phyloP scores from a whole-genome alignment of 2,888 invertebrate genomes.

The Apamea anceps region DNA sequence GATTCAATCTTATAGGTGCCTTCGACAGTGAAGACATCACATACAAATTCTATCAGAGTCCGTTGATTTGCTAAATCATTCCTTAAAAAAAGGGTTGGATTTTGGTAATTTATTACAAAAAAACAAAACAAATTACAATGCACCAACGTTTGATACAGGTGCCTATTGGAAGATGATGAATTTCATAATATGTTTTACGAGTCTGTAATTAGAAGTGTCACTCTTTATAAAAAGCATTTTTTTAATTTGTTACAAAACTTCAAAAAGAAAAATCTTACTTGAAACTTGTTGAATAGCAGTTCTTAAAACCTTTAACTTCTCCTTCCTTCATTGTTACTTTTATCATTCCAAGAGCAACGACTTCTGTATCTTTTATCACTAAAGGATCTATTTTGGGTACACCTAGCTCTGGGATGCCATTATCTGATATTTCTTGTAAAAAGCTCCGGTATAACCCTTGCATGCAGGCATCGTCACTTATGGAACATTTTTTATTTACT shows the following conservation, averaged over 20 bases:
- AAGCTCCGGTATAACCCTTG: neutral
- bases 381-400: conserved; percentile 50
- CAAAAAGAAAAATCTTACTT: conserved; percentile 42
- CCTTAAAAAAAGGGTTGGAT: conserved; percentile 21
- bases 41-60: conserved; percentile 13
- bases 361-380: conserved; percentile 5
- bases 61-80: conserved; percentile 1
- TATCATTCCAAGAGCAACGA: conserved; percentile 38
- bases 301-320: conserved; percentile 46
- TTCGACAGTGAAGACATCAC: conserved; percentile 33
- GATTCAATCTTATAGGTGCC: conserved; percentile 42
- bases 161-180: neutral
- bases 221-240: neutral
- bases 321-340: conserved; percentile 32
- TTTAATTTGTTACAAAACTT: neutral
- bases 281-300: conserved; percentile 19
- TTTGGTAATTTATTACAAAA: too few species aligned
- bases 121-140: neutral
- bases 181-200: neutral
- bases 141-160: neutral
- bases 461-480: conserved; percentile 34
- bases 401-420: conserved; percentile 45
- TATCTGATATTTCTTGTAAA: conserved; percentile 15
- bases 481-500: conserved; percentile 33
- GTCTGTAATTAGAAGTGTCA: neutral